These are phyloP conservation scores for Malacoraja senta DNA, from an alignment of 2,797 vertebrate genomes.

Conservation along the genomic window DNA sequence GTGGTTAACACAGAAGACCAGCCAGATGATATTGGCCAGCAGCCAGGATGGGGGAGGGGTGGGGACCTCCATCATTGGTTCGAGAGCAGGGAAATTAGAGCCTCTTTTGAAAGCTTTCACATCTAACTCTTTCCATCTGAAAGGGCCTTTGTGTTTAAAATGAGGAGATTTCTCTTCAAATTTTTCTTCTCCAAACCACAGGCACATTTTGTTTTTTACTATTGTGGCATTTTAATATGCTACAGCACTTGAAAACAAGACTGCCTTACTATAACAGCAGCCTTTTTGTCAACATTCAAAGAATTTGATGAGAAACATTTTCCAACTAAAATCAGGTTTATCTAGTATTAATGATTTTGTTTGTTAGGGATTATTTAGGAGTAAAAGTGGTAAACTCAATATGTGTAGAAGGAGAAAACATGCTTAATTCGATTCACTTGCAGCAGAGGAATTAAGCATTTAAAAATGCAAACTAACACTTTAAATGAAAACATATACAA, in stretches of 20 bases:
- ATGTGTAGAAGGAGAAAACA: not conserved
- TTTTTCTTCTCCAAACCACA: not conserved
- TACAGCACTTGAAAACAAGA: not conserved
- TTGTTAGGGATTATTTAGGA: not conserved
- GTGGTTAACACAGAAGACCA: constrained; percentile 17
- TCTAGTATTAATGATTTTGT: not conserved
- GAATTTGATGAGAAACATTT: not conserved
- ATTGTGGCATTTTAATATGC: not conserved
- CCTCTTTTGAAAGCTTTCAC: constrained; percentile 5
- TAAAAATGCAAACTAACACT: not conserved
- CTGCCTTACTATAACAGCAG: not conserved
- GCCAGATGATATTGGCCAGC: constrained; percentile 33
- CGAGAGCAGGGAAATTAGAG: constrained; percentile 15
- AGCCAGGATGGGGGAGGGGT: constrained; percentile 5
- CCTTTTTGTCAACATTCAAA: not conserved
- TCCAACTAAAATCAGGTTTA: not conserved
- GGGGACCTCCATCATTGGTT: not conserved
- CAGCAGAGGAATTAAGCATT: not conserved
- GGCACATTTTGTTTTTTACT: constrained; percentile 1
- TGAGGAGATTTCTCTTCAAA: not conserved
- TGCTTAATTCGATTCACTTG: not conserved
- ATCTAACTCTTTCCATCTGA: constrained; percentile 21
- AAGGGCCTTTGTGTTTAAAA: constrained; percentile 32
- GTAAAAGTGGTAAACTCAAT: not conserved
- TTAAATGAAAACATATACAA: not conserved